Percentiles rank a stretch among this genome's conserved stretches.
Evolutionary conservation across 2,888 invertebrate genomes (phyloP).

Genomic region (Orthosia incerta): DNA sequence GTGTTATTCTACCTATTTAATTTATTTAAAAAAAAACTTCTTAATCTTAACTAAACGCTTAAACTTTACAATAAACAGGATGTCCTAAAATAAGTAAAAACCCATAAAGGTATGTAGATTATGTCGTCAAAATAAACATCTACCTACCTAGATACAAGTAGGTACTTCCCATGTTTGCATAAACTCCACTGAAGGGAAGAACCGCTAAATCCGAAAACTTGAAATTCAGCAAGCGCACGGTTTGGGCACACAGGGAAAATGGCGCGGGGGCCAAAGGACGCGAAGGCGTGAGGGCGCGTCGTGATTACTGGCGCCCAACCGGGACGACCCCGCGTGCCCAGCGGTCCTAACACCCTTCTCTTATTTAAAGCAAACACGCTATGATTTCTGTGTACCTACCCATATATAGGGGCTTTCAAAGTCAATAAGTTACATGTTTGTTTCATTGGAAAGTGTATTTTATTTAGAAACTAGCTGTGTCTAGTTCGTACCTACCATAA

Average conservation of each 20-base stretch:
- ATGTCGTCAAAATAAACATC: background rate
- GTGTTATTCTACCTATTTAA: too few relatives aligned
- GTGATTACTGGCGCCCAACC: conserved; percentile 84
- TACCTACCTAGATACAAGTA: background rate
- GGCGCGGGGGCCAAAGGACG: conserved; percentile 60
- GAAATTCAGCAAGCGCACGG: conserved; percentile 78
- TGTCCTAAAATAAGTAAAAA: background rate
- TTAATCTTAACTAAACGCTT: too few relatives aligned
- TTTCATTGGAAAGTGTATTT: conserved; percentile 20
- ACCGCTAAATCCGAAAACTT: conserved; percentile 79
- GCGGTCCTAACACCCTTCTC: conserved; percentile 61
- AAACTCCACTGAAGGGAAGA: conserved; percentile 53
- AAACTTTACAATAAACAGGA: background rate
- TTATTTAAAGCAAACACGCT: conserved; percentile 60
- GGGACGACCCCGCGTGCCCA: conserved; percentile 79
- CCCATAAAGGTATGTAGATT: background rate
- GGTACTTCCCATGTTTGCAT: conserved; percentile 38
- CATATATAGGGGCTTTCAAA: conserved; percentile 25
- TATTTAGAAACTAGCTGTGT: background rate
- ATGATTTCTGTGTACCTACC: conserved; percentile 45
- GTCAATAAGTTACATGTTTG: conserved; percentile 32
- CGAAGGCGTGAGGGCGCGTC: conserved; percentile 85
- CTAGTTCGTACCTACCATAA: too few relatives aligned
- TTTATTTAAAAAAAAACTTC: too few relatives aligned
- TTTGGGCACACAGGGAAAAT: conserved; percentile 70